These are phyloP conservation scores for Epistrophella euchroma DNA, from an alignment of 2,888 invertebrate genomes.

Conservation along the genomic window DNA sequence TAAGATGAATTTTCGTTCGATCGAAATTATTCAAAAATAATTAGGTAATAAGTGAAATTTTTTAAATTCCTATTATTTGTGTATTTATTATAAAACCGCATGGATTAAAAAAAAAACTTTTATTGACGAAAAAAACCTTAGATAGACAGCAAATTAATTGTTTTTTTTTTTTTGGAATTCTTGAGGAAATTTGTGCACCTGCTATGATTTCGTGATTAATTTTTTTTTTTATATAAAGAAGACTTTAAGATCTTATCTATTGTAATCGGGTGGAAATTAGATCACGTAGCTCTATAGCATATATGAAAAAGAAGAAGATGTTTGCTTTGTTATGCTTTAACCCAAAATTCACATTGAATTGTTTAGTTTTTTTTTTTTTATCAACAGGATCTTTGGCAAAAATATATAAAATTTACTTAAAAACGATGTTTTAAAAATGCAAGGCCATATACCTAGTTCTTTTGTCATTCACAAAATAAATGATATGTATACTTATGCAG, in stretches of 20 bases:
- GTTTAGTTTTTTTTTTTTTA: not conserved
- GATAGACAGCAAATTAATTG: not conserved
- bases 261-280: conserved; percentile 17
- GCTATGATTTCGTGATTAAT: conserved; percentile 4
- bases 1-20: not conserved
- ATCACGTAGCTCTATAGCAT: not conserved
- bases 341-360: conserved; percentile 1
- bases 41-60: conserved; percentile 32
- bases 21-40: conserved; percentile 4
- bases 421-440: not conserved
- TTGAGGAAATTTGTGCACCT: conserved; percentile 20
- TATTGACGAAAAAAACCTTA: not conserved
- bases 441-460: conserved; percentile 3
- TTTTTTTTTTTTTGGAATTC: not conserved
- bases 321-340: conserved; percentile 2
- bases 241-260: conserved; percentile 34
- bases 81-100: not conserved
- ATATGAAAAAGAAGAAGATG: conserved; percentile 5
- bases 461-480: not conserved
- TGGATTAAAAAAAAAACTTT: not conserved
- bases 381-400: conserved; percentile 11
- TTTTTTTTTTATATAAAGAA: conserved; percentile 1
- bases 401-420: conserved; percentile 9
- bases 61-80: not conserved
- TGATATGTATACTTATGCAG: not conserved